Evolutionary conservation across 2,113 vertebrate genomes (phyloP), one percentile per base, ranked within the genome.

Genomic region (Oncorhynchus keta): DNA sequence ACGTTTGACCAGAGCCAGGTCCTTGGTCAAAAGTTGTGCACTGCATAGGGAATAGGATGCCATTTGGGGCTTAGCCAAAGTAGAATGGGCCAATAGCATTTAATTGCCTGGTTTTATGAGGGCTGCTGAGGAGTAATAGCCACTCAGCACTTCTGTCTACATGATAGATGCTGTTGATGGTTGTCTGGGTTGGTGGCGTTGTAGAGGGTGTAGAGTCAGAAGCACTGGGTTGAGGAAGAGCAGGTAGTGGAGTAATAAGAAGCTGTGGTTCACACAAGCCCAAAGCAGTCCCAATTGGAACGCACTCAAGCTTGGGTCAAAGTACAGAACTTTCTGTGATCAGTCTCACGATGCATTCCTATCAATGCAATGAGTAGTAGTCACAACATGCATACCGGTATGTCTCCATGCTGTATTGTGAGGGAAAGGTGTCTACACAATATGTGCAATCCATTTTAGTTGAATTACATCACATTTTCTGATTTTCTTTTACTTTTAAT

Each of bases 81-180:
- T 87, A 62, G 84, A 92, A 92, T 84, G 88, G 87, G 74, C 92
- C 89, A 89, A 86, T 91, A 88, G 91, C 82, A 55, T 93, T 92
- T 94, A 93, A 94, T 94, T 93, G 90, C 91, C 83, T 86, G 83
- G 76, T 93, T 94, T 93, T 92, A 93, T 94, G 85, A 90, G 89
- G 87, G 87, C 85, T 86, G 80, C 85, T 81, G 88, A 86, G 85
- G 90, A 91, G 89, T 91, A 90, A 91, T 90, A 92, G 89, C 89
- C 86, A 92, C 89, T 94, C 93, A 93, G 93, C 92, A 92, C 88
- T 94, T 89, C 92, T 93, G 93, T 93, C 92, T 76, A 89, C 81
- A 93, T 92, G 93, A 94, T 87, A 89, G 92, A 94, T 94, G 91
- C 91, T 87, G 83, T 88, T 77, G 86, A 90, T 89, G 88, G 87